phyloP scores from a whole-genome alignment of 2,888 invertebrate species.

The Oxycera nigricornis region DNA sequence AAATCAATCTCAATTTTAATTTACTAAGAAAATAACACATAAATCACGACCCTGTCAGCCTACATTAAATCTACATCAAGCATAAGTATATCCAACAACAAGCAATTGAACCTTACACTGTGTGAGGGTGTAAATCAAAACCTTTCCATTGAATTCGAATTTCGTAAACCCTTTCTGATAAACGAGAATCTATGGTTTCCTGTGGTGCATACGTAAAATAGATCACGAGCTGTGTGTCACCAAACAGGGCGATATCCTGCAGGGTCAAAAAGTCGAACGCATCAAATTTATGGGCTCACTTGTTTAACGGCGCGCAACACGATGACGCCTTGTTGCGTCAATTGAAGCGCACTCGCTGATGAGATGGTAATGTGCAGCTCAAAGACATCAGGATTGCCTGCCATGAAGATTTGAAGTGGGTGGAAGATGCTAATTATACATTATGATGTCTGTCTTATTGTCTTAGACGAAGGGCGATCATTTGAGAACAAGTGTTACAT shows the following conservation, averaged over 20 bases:
- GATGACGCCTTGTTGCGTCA: conserved; percentile 36
- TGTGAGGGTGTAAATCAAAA: background rate
- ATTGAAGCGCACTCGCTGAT: conserved; percentile 31
- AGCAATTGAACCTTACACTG: background rate
- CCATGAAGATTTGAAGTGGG: background rate
- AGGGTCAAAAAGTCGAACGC: background rate
- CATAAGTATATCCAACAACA: background rate
- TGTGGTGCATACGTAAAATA: background rate
- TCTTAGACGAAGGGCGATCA: conserved; percentile 11
- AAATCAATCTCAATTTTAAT: no score
- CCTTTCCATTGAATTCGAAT: background rate
- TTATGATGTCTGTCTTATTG: conserved; percentile 17
- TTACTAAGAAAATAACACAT: no score
- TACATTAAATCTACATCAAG: background rate
- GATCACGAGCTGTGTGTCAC: background rate
- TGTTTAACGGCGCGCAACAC: conserved; percentile 21
- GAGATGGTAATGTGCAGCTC: background rate
- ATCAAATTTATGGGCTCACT: conserved; percentile 33
- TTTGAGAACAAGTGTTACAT: conserved; percentile 17
- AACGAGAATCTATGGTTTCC: background rate
- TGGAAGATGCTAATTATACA: conserved; percentile 30
- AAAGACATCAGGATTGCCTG: background rate
- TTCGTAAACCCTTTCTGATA: background rate
- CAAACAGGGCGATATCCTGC: conserved; percentile 2
- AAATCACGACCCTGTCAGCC: background rate